These are phyloP conservation scores for Epinephelus moara DNA, from an alignment of 2,113 vertebrate species.

Conservation along the genomic window DNA sequence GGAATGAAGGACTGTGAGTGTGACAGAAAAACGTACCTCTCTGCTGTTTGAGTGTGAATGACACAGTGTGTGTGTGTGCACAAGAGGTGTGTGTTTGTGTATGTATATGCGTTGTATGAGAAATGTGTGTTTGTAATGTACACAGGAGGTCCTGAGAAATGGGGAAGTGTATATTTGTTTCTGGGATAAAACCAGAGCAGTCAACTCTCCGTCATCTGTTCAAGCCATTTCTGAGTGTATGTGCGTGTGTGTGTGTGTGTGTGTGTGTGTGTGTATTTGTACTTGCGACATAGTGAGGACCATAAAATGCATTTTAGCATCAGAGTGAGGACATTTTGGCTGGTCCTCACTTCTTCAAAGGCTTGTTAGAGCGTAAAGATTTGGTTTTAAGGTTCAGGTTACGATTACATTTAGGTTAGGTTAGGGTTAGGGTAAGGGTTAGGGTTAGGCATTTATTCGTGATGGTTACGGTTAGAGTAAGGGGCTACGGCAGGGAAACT, in stretches of 20 bases:
- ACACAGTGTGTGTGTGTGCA: not conserved
- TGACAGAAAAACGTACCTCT: not conserved
- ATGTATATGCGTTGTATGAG: slow-evolving; percentile 16
- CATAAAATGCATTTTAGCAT: too few species aligned
- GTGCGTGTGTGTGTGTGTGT: not conserved
- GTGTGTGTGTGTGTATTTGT: not conserved
- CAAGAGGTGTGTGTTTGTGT: slow-evolving; percentile 26
- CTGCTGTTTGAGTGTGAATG: slow-evolving; percentile 23
- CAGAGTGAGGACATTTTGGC: too few species aligned
- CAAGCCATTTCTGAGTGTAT: slow-evolving; percentile 28
- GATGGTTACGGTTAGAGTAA: too few species aligned
- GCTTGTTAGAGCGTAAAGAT: too few species aligned
- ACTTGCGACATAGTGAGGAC: too few species aligned
- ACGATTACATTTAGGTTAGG: too few species aligned
- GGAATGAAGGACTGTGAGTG: slow-evolving; percentile 22
- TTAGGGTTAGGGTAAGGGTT: too few species aligned
- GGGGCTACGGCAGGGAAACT: too few species aligned
- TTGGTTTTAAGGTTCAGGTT: too few species aligned
- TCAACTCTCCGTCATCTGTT: slow-evolving; percentile 48
- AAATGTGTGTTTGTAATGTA: slow-evolving; percentile 29
- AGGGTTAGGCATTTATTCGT: too few species aligned
- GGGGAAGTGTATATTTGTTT: slow-evolving; percentile 52
- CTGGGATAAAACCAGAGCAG: slow-evolving; percentile 46
- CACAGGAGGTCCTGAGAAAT: slow-evolving; percentile 51
- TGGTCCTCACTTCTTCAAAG: too few species aligned